Evolutionary conservation across 1,140 invertebrate species (phyloP).

Genomic region (Heterodera carotae): DNA sequence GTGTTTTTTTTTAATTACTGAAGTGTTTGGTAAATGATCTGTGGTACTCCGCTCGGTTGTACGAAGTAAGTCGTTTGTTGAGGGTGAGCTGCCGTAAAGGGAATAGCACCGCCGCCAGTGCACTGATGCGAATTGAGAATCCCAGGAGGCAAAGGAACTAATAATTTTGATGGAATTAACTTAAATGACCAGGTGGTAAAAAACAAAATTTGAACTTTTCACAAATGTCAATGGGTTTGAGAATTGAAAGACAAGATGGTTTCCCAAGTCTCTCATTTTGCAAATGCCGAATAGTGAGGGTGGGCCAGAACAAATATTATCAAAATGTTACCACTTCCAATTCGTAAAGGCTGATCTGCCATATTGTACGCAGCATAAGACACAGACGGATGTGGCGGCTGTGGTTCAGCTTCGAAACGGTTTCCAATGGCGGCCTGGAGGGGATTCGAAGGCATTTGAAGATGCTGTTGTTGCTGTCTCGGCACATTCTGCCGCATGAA

Average conservation of each 20-base stretch:
- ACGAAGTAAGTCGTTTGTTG: slow-evolving; percentile 12
- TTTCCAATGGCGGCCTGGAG: not conserved
- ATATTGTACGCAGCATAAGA: slow-evolving; percentile 1
- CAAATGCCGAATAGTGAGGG: too few relatives aligned
- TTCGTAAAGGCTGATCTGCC: not conserved
- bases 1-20: slow-evolving; percentile 18
- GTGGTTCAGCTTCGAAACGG: not conserved
- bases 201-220: too few relatives aligned
- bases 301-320: not conserved
- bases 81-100: not conserved
- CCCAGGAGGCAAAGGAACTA: not conserved
- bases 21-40: slow-evolving; percentile 35
- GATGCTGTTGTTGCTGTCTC: slow-evolving; percentile 17
- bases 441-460: not conserved
- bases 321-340: not conserved
- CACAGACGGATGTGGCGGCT: not conserved
- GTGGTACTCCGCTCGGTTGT: slow-evolving; percentile 14
- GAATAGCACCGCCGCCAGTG: not conserved
- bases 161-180: too few relatives aligned
- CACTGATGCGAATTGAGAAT: not conserved
- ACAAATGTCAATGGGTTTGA: too few relatives aligned
- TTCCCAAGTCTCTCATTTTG: too few relatives aligned
- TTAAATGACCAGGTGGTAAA: too few relatives aligned
- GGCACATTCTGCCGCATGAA: slow-evolving; percentile 1
- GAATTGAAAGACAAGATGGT: too few relatives aligned